A percentile compares a stretch with the other conserved stretches of the same genome.
These are phyloP conservation scores for Cydia splendana DNA, from an alignment of 1,140 invertebrate genomes.

Conservation along the genomic window DNA sequence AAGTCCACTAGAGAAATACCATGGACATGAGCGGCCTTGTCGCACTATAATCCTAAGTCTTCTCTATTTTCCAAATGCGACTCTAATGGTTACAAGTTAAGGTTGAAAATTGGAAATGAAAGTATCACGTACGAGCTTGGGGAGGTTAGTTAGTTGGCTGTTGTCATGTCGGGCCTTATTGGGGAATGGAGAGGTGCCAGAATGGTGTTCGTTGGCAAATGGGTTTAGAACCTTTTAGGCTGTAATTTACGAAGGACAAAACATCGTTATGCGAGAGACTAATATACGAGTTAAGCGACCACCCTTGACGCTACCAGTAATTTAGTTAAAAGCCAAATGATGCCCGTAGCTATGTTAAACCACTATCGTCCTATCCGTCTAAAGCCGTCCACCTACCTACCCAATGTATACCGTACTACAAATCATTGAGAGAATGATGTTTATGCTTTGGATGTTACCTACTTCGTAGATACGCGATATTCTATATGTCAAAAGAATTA, in stretches of 20 bases:
- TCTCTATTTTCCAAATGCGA: neutral
- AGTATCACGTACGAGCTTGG: neutral
- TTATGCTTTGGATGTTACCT: neutral
- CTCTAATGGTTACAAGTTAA: neutral
- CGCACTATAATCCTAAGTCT: neutral
- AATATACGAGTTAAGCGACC: neutral
- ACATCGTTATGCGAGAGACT: neutral
- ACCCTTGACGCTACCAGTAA: neutral
- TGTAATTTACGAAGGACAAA: slow-evolving; percentile 9
- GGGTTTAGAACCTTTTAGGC: slow-evolving; percentile 18
- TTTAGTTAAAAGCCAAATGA: neutral
- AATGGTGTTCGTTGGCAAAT: neutral
- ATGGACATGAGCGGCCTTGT: neutral
- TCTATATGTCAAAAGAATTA: neutral
- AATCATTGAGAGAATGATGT: too few relatives aligned
- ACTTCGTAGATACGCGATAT: neutral
- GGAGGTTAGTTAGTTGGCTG: neutral
- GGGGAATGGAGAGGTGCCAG: slow-evolving; percentile 23
- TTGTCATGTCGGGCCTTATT: slow-evolving; percentile 1
- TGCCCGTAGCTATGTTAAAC: neutral
- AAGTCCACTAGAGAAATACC: neutral
- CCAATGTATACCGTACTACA: too few relatives aligned
- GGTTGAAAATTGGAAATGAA: neutral
- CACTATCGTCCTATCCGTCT: too few relatives aligned
- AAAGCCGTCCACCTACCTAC: too few relatives aligned